Percentiles rank a stretch among this genome's conserved stretches.
Evolutionary conservation across 2,888 invertebrate species (phyloP).

Genomic region (Idaea dimidiata): DNA sequence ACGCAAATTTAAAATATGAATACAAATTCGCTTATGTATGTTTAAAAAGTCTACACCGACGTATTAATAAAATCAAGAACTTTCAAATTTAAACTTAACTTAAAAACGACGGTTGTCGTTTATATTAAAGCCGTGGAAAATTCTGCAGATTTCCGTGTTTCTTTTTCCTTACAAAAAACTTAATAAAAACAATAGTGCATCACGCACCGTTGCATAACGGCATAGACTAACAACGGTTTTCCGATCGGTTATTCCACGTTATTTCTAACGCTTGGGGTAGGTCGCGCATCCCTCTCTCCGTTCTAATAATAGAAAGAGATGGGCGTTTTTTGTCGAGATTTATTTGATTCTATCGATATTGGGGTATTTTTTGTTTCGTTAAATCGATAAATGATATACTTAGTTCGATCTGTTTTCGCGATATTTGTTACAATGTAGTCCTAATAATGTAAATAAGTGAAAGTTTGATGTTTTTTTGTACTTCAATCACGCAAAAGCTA

Average conservation of each 20-base stretch:
- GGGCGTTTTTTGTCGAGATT: not conserved
- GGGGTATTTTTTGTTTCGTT: not conserved
- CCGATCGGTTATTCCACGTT: conserved; percentile 1
- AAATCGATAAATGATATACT: not conserved
- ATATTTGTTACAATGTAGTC: not conserved
- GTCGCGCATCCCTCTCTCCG: not conserved
- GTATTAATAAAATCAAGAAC: too few relatives aligned
- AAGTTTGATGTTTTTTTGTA: too few relatives aligned
- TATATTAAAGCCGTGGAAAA: too few relatives aligned
- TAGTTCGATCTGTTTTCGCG: not conserved
- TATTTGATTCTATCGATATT: not conserved
- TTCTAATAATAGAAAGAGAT: not conserved
- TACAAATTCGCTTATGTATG: too few relatives aligned
- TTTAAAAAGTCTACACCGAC: too few relatives aligned
- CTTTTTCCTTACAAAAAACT: not conserved
- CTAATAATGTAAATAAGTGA: too few relatives aligned
- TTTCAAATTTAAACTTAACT: too few relatives aligned
- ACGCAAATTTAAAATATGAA: too few relatives aligned
- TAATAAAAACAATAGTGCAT: not conserved
- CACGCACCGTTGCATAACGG: conserved; percentile 4
- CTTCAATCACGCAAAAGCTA: too few relatives aligned
- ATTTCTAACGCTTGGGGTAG: conserved; percentile 4
- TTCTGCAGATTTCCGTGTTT: not conserved
- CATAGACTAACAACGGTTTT: not conserved
- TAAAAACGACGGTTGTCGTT: too few relatives aligned